A percentile compares a stretch with the other conserved stretches of the same genome.
These are phyloP conservation scores for Solea senegalensis DNA, from an alignment of 2,113 vertebrate species.

Conservation along the genomic window DNA sequence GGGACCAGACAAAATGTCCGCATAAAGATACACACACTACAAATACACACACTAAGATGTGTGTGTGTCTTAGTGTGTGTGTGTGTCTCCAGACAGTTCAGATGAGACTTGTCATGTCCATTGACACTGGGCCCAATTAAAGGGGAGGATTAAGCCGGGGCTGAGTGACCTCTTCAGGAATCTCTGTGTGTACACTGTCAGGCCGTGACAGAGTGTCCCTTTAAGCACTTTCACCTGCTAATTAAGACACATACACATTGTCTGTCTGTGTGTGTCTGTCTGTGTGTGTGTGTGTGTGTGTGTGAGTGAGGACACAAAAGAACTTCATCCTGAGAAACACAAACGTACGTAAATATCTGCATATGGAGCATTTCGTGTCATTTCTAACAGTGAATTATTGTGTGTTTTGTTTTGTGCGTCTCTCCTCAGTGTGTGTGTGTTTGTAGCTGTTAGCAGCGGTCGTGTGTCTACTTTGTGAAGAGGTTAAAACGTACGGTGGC, in stretches of 20 bases:
- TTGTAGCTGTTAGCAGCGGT: constrained; percentile 39
- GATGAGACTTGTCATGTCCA: constrained; percentile 81
- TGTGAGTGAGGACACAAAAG: constrained; percentile 7
- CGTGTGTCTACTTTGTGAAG: too few species aligned
- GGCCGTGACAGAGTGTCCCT: constrained; percentile 72
- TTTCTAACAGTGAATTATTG: constrained; percentile 54
- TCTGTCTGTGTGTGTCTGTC: neutral
- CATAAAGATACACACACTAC: constrained; percentile 8
- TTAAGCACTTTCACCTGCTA: constrained; percentile 87
- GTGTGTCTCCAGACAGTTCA: constrained; percentile 70
- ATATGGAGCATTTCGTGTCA: constrained; percentile 22
- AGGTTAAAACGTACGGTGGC: too few species aligned
- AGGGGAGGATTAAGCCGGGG: constrained; percentile 84
- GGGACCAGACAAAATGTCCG: neutral
- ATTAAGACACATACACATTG: constrained; percentile 66
- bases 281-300: neutral
- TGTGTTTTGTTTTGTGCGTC: constrained; percentile 48
- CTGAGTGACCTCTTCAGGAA: constrained; percentile 84
- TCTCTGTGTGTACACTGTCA: constrained; percentile 83
- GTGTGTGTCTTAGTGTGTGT: too few species aligned
- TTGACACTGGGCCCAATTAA: constrained; percentile 84
- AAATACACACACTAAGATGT: constrained; percentile 7
- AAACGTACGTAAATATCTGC: constrained; percentile 80
- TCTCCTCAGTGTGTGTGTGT: constrained; percentile 15
- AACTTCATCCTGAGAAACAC: constrained; percentile 72